Percentiles rank a stretch among this genome's conserved stretches.
phyloP scores from a whole-genome alignment of 2,797 vertebrate species.

The Trichosurus vulpecula region DNA sequence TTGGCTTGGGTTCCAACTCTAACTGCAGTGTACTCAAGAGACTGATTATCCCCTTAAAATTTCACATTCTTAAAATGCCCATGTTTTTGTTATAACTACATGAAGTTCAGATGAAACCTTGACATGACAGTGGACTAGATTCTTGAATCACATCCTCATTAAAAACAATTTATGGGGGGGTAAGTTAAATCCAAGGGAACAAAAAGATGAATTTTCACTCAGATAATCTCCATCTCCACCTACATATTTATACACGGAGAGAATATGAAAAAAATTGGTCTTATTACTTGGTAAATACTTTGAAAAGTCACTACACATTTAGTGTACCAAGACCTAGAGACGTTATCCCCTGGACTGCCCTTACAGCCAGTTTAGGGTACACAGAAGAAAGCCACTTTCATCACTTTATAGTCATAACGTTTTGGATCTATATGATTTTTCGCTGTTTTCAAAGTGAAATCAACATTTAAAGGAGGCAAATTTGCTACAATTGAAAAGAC shows the following conservation, averaged over 20 bases:
- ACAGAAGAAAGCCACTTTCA: not conserved
- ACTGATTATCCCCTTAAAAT: not conserved
- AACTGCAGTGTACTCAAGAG: not conserved
- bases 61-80: not conserved
- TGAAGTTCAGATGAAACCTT: not conserved
- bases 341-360: not conserved
- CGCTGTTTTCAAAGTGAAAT: not conserved
- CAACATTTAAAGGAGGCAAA: not conserved
- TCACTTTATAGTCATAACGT: not conserved
- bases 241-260: not conserved
- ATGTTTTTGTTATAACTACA: not conserved
- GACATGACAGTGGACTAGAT: not conserved
- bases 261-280: not conserved
- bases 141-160: not conserved
- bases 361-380: not conserved
- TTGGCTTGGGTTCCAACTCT: not conserved
- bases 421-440: not conserved
- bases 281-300: not conserved
- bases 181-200: not conserved
- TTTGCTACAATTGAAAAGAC: not conserved
- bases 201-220: not conserved
- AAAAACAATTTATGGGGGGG: not conserved
- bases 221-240: not conserved
- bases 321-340: not conserved
- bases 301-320: not conserved